phyloP scores from a whole-genome alignment of 92 coral and sea anemone species.

The Umimayanthus kanabou region DNA sequence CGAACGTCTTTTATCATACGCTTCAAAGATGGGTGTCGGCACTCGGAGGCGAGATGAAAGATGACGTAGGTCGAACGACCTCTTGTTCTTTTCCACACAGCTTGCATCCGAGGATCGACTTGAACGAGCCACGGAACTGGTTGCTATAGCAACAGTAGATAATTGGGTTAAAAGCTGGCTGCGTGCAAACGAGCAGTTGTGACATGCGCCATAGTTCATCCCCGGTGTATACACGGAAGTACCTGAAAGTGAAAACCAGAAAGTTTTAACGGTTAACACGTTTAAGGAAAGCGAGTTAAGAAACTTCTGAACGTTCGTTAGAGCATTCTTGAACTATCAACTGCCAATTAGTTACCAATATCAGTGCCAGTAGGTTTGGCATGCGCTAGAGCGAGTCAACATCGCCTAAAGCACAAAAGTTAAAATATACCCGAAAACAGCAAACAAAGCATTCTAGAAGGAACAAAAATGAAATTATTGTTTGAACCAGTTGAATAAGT shows the following conservation, averaged over 20 bases:
- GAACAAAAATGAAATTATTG: background rate
- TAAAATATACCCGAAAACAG: background rate
- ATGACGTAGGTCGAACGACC: constrained; percentile 10
- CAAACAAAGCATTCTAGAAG: background rate
- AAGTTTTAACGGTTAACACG: background rate
- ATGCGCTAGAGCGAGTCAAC: background rate
- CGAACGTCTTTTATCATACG: background rate
- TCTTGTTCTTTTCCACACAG: constrained; percentile 16
- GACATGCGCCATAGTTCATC: constrained; percentile 40
- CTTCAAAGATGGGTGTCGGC: constrained; percentile 9
- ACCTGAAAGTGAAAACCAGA: constrained; percentile 8
- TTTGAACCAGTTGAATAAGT: background rate
- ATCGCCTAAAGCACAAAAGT: background rate
- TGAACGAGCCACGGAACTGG: constrained; percentile 40
- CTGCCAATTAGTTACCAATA: no score
- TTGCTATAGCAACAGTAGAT: constrained; percentile 47
- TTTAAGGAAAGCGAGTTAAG: background rate
- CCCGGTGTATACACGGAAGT: constrained; percentile 34
- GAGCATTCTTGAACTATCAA: no score
- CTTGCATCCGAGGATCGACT: constrained; percentile 32
- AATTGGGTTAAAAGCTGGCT: constrained; percentile 42
- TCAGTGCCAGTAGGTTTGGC: no score
- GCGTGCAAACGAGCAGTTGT: constrained; percentile 39
- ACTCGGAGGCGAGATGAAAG: constrained; percentile 39
- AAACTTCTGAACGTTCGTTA: background rate